Base-by-base conservation (phyloP, 23 tunicate genomes). In the Phallusia fumigata region DNA sequence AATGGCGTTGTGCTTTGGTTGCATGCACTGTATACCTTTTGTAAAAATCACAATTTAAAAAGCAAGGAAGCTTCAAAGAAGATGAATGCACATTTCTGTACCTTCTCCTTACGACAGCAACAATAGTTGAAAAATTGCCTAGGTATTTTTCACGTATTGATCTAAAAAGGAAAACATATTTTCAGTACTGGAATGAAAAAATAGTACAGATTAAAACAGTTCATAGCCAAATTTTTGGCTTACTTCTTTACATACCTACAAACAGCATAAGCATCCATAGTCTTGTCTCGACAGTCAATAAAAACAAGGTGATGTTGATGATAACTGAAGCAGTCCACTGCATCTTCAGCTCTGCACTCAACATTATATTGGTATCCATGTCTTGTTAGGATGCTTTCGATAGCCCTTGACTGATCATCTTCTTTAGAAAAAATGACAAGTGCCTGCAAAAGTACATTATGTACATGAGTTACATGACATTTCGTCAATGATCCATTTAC, bases 41-140 rank as follows among this genome's bases (percentile, higher is more conserved):
- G 79, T 82, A 83, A 82, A 82, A 82, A 77, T 82, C 79, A 85
- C 91, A 88, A 65, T 85, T 83, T 88, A 88, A 82, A 78, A 88
- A 82, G 86, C 91, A 83, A 32, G 91, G 86, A 31, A 88, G 79
- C 74, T 80, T 88, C 74, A 82, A 76, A 74, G 83, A 13, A 40
- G 90, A 81, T 32, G 83, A 53, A 82, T 88, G 78, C 50, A 65
- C 36, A 32, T 32, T 31, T 36, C 75, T 82, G 79, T 88, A 88
- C 86, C 86, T 82, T 88, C 85, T 81, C 36, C 75, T 50, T 47
- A 74, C 19, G 13, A 86, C 45, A 36, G 79, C 85, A 74, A 81
- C 85, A 26, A 86, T 76, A 10, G 90, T 86, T 5, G 90, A 32
- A 65, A 52, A 86, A 30, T 45, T 40, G 34, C 85, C 85, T 19